Evolutionary conservation across 2,888 invertebrate genomes (phyloP).

Genomic region (Parasteatoda lunata): DNA sequence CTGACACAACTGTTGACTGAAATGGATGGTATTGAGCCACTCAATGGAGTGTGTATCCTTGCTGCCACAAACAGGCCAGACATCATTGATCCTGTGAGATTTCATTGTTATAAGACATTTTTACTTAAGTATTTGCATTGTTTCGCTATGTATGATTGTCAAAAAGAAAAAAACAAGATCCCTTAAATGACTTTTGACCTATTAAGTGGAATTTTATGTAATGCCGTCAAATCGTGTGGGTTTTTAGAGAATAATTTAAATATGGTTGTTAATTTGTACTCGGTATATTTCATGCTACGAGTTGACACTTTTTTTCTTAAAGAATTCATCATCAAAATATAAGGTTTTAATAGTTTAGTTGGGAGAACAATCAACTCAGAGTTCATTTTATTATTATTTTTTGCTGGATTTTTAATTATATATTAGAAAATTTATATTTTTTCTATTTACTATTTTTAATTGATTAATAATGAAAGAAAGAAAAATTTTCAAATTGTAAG

Average conservation of each 20-base stretch:
- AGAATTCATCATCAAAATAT: no score
- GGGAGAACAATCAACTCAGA: no score
- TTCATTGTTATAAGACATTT: neutral
- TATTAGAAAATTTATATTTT: no score
- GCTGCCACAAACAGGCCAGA: conserved; percentile 98
- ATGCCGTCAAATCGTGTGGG: neutral
- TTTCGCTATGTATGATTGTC: neutral
- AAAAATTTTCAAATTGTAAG: no score
- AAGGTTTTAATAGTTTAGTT: no score
- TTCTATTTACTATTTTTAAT: no score
- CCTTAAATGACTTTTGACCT: neutral
- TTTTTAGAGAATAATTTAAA: neutral
- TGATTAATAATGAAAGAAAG: no score
- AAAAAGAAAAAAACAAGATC: neutral
- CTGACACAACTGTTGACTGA: conserved; percentile 94
- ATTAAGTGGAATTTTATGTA: neutral
- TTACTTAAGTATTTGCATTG: conserved; percentile 1
- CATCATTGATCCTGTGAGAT: conserved; percentile 85
- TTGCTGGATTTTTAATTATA: no score
- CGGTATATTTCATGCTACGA: neutral
- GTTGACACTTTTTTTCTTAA: no score
- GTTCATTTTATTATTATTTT: no score
- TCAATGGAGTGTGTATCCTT: conserved; percentile 88
- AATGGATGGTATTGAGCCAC: conserved; percentile 91
- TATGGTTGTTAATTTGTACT: neutral